phyloP scores from a whole-genome alignment of 2,888 invertebrate genomes.

The Schizaphis graminum region DNA sequence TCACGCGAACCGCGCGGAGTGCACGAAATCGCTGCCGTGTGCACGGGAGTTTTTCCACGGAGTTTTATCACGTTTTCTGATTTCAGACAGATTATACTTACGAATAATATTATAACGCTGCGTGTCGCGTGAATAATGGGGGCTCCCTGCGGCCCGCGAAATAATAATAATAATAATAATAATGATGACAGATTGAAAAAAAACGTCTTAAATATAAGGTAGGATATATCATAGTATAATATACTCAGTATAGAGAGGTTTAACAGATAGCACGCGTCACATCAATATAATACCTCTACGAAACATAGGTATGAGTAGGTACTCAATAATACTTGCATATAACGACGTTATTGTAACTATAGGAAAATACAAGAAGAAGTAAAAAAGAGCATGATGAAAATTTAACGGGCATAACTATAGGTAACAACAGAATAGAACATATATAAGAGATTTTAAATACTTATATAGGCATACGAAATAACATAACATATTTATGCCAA shows the following conservation, averaged over 20 bases:
- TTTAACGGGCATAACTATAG: not conserved
- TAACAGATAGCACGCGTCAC: not conserved
- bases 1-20: constrained; percentile 23
- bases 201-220: not conserved
- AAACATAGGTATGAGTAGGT: not conserved
- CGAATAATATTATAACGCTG: not conserved
- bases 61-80: constrained; percentile 61
- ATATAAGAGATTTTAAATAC: constrained; percentile 17
- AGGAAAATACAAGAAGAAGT: constrained; percentile 19
- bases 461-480: not conserved
- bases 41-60: constrained; percentile 49
- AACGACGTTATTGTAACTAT: not conserved
- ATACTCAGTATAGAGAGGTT: not conserved
- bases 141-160: not conserved
- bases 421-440: not conserved
- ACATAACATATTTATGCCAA: not conserved
- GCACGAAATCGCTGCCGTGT: constrained; percentile 63
- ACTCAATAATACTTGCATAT: not conserved
- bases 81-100: constrained; percentile 24
- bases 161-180: not conserved
- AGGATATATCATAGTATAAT: not conserved
- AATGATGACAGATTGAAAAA: not conserved
- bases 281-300: not conserved
- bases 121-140: constrained; percentile 1
- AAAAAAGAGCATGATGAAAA: constrained; percentile 22